A percentile compares a stretch with the other conserved stretches of the same genome.
Conservation (phyloP, 1,140 invertebrate genomes). For the Venturia canescens region DNA sequence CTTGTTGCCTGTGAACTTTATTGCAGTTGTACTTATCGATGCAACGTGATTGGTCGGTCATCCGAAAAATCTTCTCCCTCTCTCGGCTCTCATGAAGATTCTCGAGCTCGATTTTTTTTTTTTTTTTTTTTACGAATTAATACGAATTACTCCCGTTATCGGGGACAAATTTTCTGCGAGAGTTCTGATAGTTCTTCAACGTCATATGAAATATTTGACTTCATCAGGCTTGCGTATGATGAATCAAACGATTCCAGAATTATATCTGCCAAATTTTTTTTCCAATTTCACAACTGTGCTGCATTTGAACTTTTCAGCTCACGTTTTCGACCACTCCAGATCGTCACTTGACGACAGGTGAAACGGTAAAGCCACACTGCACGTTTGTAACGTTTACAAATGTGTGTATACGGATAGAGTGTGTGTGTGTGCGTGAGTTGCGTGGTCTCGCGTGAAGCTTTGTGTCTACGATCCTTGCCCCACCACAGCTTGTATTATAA, state of each 20-base stretch:
- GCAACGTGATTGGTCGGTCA: not conserved
- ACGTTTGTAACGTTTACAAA: not conserved
- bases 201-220: not conserved
- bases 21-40: not conserved
- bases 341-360: slow-evolving; percentile 15
- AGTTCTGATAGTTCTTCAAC: not conserved
- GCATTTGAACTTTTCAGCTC: not conserved
- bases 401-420: too few species aligned
- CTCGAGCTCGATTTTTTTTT: not conserved
- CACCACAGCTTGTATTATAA: not conserved
- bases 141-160: not conserved
- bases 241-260: not conserved
- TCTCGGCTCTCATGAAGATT: not conserved
- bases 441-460: not conserved
- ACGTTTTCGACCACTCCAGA: not conserved
- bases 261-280: not conserved
- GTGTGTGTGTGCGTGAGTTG: too few species aligned
- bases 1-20: not conserved
- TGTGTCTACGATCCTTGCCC: not conserved
- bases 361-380: not conserved
- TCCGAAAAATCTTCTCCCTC: not conserved
- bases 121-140: not conserved
- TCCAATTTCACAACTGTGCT: not conserved
- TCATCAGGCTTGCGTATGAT: not conserved
- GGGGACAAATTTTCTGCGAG: too few species aligned